phyloP scores from a whole-genome alignment of 2,888 invertebrate species.

The Ochlodes sylvanus region DNA sequence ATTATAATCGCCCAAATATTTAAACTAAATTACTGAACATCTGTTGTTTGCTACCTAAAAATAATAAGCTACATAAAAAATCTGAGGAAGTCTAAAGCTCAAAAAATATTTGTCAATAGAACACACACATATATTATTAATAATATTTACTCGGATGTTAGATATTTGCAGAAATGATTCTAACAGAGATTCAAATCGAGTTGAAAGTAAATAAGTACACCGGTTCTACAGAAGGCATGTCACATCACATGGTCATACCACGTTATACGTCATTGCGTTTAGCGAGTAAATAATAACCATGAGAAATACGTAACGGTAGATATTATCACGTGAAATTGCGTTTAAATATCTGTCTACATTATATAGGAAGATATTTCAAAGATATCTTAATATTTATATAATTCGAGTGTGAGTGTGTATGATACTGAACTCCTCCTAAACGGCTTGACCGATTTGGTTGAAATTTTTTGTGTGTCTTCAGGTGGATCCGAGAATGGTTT shows the following conservation, averaged over 20 bases:
- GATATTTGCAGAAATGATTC: constrained; percentile 16
- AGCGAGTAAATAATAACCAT: constrained; percentile 2
- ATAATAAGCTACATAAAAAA: neutral
- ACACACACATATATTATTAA: neutral
- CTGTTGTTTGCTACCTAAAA: too few relatives aligned
- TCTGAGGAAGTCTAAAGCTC: neutral
- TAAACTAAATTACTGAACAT: too few relatives aligned
- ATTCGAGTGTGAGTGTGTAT: too few relatives aligned
- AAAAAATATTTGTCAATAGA: neutral
- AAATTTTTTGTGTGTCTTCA: too few relatives aligned
- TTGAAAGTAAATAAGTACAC: neutral
- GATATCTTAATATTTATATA: too few relatives aligned
- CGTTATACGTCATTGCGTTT: constrained; percentile 18
- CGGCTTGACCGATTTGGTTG: too few relatives aligned
- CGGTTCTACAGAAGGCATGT: neutral
- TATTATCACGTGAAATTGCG: neutral
- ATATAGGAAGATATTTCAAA: too few relatives aligned
- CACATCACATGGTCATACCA: constrained; percentile 12
- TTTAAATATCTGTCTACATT: neutral
- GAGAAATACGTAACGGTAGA: neutral
- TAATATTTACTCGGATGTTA: neutral
- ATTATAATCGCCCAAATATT: too few relatives aligned
- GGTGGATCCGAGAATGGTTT: too few relatives aligned
- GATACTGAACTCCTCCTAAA: too few relatives aligned
- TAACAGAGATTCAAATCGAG: neutral